Evolutionary conservation across 1,140 invertebrate species (phyloP), one percentile per base, ranked within the genome.

Genomic region (Magallana ariakensis): DNA sequence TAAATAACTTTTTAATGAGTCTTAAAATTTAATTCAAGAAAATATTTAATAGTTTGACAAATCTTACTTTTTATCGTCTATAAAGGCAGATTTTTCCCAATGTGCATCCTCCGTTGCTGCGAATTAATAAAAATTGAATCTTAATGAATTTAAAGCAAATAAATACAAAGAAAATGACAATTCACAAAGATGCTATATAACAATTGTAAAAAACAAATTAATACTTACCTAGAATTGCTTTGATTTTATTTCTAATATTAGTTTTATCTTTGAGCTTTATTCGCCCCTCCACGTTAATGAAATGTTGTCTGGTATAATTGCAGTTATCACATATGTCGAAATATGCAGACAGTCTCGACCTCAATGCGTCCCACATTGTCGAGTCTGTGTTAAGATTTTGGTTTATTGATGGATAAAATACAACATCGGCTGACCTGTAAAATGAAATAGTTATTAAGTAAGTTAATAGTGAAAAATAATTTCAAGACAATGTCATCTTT

Each of bases 211-310:
- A 46, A 62, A 0, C 7, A 62, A 62, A 62, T n/a, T 16, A 1
- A 62, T n/a, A 16, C 66, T 75, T 11, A 13, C 66, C 66, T 26
- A 33, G 6, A 75, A 75, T 26, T 26, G 10, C 15, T 26, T 75
- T 75, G 22, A 33, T 75, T 75, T 19, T 26, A 75, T 75, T 75
- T 75, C 4, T 13, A 33, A 75, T 75, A 0, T 75, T 26, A 13
- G 22, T 75, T 75, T 75, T 19, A 22, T 75, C 66, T 75, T 33
- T 75, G 22, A 75, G 66, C 22, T 75, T 75, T 22, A 75, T 22
- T 26, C 26, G 22, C 66, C 66, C 22, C 10, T 8, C 22, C 26
- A 75, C 3, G 4, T 75, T 26, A 11, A 75, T 22, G 10, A 26
- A 75, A 75, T 75, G 66, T 10, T 9, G 9, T 13, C 66, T 33